Percentiles rank a stretch among this genome's conserved stretches.
phyloP scores from a whole-genome alignment of 2,797 vertebrate genomes.

The Parauchenoglanis ngamensis region DNA sequence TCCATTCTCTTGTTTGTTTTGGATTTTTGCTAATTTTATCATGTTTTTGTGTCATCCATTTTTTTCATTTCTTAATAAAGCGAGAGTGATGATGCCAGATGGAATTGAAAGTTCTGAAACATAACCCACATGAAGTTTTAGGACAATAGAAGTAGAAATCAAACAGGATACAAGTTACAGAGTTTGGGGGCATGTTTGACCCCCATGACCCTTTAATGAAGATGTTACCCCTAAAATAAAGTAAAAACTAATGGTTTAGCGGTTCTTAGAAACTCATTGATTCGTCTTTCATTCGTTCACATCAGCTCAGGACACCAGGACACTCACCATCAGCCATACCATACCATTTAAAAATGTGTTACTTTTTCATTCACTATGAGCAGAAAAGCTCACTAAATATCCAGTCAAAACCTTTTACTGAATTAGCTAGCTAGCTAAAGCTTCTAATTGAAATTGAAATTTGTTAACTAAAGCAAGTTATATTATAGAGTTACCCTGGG shows the following conservation, averaged over 20 bases:
- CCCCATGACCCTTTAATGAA: neutral
- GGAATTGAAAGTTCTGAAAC: neutral
- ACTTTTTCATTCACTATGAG: neutral
- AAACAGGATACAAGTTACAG: neutral
- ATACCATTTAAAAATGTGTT: neutral
- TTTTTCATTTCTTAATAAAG: neutral
- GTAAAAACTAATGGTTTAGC: neutral
- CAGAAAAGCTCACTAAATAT: neutral
- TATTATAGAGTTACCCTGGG: neutral
- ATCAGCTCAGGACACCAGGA: neutral
- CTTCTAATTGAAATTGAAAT: neutral
- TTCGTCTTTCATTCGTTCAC: neutral
- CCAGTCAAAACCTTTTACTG: neutral
- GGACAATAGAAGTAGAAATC: neutral
- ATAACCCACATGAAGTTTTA: neutral
- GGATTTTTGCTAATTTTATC: neutral
- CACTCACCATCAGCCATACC: neutral
- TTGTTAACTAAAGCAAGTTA: neutral
- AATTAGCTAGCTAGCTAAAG: neutral
- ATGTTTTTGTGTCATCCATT: neutral
- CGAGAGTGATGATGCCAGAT: neutral
- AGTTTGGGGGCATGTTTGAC: neutral
- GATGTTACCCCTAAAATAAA: neutral
- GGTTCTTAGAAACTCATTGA: neutral
- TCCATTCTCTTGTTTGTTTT: neutral